phyloP scores from a whole-genome alignment of 92 coral and sea anemone genomes.

The Heteractis magnifica region DNA sequence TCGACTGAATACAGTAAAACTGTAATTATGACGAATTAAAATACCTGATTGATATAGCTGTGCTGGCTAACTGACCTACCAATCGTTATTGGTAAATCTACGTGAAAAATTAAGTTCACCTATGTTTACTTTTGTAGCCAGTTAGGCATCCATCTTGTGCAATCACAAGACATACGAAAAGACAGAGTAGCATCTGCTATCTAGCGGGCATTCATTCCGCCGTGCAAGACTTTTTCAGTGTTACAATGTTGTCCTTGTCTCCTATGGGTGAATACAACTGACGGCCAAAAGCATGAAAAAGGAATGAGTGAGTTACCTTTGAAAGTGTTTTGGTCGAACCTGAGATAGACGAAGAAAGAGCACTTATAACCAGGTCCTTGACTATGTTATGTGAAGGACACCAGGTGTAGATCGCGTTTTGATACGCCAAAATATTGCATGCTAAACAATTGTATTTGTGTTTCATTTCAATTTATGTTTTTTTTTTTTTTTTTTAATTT shows the following conservation, averaged over 20 bases:
- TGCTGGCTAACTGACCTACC: not conserved
- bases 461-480: slow-evolving; percentile 5
- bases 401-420: slow-evolving; percentile 6
- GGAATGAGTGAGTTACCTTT: not conserved
- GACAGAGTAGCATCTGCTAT: not conserved
- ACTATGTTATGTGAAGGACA: slow-evolving; percentile 9
- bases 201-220: too few relatives aligned
- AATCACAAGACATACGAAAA: not conserved
- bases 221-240: not conserved
- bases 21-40: too few relatives aligned
- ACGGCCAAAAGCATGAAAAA: not conserved
- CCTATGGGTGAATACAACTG: not conserved
- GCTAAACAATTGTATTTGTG: slow-evolving; percentile 2
- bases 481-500: slow-evolving; percentile 2
- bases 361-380: slow-evolving; percentile 6
- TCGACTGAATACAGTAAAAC: too few relatives aligned
- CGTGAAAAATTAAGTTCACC: not conserved
- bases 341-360: slow-evolving; percentile 4
- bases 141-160: not conserved
- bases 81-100: not conserved
- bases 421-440: slow-evolving; percentile 2
- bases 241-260: not conserved
- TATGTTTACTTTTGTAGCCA: not conserved
- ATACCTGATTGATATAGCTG: too few relatives aligned
- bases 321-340: not conserved